Conservation (phyloP, 2,797 vertebrate species). For the Oophaga sylvatica region DNA sequence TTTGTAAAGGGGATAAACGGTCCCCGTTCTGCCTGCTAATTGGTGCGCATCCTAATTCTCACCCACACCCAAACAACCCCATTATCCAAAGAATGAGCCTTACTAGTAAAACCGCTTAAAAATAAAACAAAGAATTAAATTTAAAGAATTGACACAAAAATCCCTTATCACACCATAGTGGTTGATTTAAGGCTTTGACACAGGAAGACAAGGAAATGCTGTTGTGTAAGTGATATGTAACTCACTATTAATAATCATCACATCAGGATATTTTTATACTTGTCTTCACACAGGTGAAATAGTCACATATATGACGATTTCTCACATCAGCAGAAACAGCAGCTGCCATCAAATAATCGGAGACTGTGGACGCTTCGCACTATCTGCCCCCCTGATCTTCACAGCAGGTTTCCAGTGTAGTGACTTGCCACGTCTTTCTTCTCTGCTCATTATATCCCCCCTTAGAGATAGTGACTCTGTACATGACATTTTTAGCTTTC, state of each 20-base stretch:
- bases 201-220: background rate
- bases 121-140: background rate
- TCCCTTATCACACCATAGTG: background rate
- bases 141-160: background rate
- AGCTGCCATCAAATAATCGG: background rate
- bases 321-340: background rate
- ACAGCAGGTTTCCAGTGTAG: background rate
- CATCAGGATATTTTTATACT: constrained; percentile 13
- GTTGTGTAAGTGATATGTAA: constrained; percentile 32
- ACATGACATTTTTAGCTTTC: background rate
- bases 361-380: background rate
- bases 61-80: too few relatives aligned
- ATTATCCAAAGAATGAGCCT: background rate
- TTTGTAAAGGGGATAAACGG: too few relatives aligned
- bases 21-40: too few relatives aligned
- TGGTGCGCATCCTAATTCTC: too few relatives aligned
- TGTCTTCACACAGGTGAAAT: constrained; percentile 15
- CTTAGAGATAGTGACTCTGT: background rate
- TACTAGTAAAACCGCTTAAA: background rate
- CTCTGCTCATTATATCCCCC: background rate
- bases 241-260: constrained; percentile 11
- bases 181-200: background rate
- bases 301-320: background rate
- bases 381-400: background rate
- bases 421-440: background rate